Conservation (phyloP, 2,113 vertebrate genomes). For the Pristiophorus japonicus region DNA sequence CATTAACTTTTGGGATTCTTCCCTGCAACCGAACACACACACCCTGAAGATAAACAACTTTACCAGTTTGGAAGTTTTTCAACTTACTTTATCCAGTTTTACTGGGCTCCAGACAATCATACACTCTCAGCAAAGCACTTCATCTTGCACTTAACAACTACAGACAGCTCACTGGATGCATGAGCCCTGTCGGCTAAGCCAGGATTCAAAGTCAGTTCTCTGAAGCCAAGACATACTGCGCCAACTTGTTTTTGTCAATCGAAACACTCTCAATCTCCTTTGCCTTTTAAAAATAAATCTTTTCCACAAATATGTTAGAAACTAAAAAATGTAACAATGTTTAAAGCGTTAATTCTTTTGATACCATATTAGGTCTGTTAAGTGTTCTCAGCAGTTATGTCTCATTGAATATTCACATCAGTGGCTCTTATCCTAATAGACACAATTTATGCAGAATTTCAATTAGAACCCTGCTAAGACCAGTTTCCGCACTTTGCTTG, state of each 20-base stretch:
- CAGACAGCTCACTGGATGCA: neutral
- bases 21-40: neutral
- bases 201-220: neutral
- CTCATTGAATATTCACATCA: neutral
- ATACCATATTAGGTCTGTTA: neutral
- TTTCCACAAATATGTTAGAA: neutral
- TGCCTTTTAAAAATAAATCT: neutral
- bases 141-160: neutral
- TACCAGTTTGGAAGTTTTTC: neutral
- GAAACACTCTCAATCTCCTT: neutral
- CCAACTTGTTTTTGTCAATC: neutral
- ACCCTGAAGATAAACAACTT: too few relatives aligned
- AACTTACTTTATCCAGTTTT: neutral
- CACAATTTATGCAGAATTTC: slow-evolving; percentile 12
- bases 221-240: neutral
- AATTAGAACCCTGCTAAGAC: neutral
- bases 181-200: neutral
- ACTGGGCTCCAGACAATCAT: neutral
- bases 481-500: neutral
- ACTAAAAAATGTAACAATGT: neutral
- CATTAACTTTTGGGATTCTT: neutral
- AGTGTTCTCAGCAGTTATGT: neutral
- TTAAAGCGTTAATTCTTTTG: neutral
- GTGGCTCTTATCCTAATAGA: neutral
- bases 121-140: neutral